Conservation (phyloP, 2,113 vertebrate species). For the Butorides virescens region DNA sequence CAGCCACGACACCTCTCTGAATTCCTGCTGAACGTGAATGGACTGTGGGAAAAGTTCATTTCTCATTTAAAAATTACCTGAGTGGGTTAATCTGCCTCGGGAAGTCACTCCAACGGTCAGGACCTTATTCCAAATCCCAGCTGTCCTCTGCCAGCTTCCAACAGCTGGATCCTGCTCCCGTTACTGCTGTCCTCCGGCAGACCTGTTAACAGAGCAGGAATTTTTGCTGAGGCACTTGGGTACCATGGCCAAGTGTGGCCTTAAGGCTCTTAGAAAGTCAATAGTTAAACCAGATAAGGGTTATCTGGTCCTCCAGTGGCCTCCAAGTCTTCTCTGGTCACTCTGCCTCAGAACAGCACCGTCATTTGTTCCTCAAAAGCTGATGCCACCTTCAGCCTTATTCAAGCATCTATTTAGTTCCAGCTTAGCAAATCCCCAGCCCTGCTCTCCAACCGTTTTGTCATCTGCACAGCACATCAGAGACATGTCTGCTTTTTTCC, state of each 20-base stretch:
- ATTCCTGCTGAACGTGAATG: background rate
- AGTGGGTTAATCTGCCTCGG: accelerated
- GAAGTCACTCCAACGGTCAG: background rate
- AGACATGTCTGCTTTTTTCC: background rate
- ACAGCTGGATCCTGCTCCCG: background rate
- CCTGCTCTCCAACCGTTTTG: background rate
- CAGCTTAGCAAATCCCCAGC: background rate
- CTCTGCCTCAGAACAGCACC: background rate
- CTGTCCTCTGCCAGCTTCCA: background rate
- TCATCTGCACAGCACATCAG: background rate
- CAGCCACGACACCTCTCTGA: background rate
- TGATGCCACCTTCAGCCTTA: background rate
- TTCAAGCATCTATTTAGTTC: background rate
- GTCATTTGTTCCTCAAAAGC: background rate
- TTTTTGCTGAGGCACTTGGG: background rate
- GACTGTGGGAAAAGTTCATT: background rate
- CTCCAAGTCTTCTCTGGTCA: background rate
- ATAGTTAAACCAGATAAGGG: background rate
- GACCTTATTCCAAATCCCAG: background rate
- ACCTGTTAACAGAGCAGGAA: background rate
- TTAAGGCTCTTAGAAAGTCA: conserved; percentile 35
- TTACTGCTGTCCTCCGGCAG: background rate
- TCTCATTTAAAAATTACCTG: background rate
- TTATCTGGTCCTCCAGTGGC: background rate
- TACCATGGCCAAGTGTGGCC: background rate